phyloP scores from a whole-genome alignment of 2,888 invertebrate genomes.

The Standfussiana lucernea region DNA sequence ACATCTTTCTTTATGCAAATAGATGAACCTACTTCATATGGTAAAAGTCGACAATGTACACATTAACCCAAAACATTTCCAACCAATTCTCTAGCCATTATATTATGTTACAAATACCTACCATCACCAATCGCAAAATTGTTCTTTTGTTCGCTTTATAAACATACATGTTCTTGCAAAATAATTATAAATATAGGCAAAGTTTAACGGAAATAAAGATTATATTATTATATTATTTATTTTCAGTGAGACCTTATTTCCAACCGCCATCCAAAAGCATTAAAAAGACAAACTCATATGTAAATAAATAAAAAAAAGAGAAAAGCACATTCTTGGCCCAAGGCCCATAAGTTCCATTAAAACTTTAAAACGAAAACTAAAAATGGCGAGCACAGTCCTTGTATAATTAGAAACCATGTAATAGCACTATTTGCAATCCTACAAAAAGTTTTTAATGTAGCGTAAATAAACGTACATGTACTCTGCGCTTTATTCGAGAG shows the following conservation, averaged over 20 bases:
- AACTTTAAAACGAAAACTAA: constrained; percentile 42
- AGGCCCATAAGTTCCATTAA: constrained; percentile 37
- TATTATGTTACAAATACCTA: no score
- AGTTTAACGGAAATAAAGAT: no score
- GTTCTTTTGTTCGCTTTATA: no score
- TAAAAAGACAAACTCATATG: not conserved
- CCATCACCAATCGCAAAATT: no score
- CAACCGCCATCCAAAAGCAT: not conserved
- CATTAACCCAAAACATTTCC: not conserved
- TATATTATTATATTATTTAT: no score
- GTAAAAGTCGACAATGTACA: not conserved
- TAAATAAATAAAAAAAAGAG: constrained; percentile 13
- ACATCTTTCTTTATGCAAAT: not conserved
- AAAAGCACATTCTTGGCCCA: constrained; percentile 18
- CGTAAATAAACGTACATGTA: constrained; percentile 65
- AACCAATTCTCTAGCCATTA: no score
- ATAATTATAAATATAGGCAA: no score
- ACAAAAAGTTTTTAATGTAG: constrained; percentile 61
- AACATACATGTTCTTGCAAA: no score
- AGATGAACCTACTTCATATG: not conserved
- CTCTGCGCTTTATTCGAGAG: constrained; percentile 63
- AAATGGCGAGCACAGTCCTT: constrained; percentile 45
- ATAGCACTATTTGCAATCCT: constrained; percentile 49
- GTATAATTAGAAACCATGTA: constrained; percentile 62
- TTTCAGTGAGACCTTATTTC: not conserved